Evolutionary conservation across 2,797 vertebrate species (phyloP).

Genomic region (Hyperoplus immaculatus): DNA sequence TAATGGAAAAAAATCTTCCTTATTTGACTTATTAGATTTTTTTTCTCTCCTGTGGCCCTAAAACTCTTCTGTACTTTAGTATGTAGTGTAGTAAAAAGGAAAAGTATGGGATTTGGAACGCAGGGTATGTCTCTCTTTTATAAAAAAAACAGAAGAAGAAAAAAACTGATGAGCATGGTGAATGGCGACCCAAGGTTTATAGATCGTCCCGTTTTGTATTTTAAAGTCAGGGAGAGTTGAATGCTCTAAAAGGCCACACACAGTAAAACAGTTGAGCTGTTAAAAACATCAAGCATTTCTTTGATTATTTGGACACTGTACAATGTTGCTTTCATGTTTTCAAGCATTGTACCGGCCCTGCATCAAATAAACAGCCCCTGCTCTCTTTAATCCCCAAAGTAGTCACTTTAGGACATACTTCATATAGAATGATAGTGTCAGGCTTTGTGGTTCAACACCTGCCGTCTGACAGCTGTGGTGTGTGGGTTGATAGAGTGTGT

Average conservation of each 20-base stretch:
- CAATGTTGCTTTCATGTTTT: not conserved
- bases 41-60: too few species aligned
- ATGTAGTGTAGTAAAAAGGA: too few species aligned
- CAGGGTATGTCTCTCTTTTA: too few species aligned
- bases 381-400: constrained; percentile 22
- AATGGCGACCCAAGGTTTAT: constrained; percentile 18
- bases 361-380: constrained; percentile 26
- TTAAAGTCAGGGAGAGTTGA: constrained; percentile 30
- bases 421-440: not conserved
- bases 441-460: constrained; percentile 10
- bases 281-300: constrained; percentile 1
- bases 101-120: too few species aligned
- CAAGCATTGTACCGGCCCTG: not conserved
- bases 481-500: not conserved
- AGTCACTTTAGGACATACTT: constrained; percentile 7
- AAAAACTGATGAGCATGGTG: constrained; percentile 7
- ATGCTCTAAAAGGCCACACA: constrained; percentile 9
- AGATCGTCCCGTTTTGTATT: constrained; percentile 26
- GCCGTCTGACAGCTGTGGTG: not conserved
- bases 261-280: constrained; percentile 4
- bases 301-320: not conserved
- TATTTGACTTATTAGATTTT: too few species aligned
- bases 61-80: too few species aligned
- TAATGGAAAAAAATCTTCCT: too few species aligned
- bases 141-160: not conserved